phyloP scores from a whole-genome alignment of 2,113 vertebrate species.

The Ranitomeya variabilis region DNA sequence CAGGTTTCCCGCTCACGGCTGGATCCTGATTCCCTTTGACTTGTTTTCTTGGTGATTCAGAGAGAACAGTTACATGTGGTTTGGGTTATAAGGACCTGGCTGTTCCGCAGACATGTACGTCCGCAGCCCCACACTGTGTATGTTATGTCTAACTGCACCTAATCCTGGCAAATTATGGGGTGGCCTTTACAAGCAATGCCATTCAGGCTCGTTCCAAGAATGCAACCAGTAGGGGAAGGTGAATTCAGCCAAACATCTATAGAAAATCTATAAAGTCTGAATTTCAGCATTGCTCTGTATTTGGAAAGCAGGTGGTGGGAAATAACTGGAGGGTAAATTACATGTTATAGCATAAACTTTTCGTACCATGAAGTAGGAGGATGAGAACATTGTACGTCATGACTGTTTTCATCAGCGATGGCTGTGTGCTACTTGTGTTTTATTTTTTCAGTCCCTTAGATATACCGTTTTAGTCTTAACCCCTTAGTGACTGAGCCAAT shows the following conservation, averaged over 20 bases:
- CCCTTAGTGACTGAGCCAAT: no score
- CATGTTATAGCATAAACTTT: no score
- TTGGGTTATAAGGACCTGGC: neutral
- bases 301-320: neutral
- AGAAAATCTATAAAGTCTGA: neutral
- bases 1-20: slow-evolving; percentile 7
- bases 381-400: neutral
- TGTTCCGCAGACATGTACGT: neutral
- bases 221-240: neutral
- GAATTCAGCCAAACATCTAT: neutral
- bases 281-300: neutral
- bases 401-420: no score
- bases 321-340: neutral
- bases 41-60: neutral
- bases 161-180: neutral
- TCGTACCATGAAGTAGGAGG: neutral
- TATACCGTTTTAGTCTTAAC: no score
- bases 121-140: neutral
- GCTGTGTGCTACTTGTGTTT: no score
- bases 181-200: neutral
- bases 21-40: neutral
- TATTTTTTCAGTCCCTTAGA: no score
- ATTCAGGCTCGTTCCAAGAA: neutral
- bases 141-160: neutral
- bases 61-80: slow-evolving; percentile 6